Evolutionary conservation across 2,113 vertebrate species (phyloP), one percentile per base, ranked within the genome.

Genomic region (Mystacornis crossleyi): DNA sequence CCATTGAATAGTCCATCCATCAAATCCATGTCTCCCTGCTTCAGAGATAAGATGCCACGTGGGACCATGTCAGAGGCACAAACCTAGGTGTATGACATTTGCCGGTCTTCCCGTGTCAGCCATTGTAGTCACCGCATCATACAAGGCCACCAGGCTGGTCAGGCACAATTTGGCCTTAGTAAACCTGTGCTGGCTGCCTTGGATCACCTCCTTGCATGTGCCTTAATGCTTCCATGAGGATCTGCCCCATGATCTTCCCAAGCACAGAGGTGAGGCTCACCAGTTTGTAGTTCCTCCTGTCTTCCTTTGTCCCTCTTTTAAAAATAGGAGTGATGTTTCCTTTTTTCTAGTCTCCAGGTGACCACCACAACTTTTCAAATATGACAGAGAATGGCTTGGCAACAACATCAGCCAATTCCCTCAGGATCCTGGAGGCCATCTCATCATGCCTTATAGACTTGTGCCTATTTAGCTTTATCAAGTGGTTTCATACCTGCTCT

Each of bases 141-240:
- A 50, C 17, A 55, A 8, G 17, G 31, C 25, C 66, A 48, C 14
- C 42, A 55, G 29, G 17, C 1, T 20, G 13, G 24, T 34, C 34
- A 26, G 57, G 20, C 14, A 48, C 8, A 34, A 31, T 26, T 9
- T 55, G 9, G 42, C 42, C 34, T 42, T 3, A 31, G 29, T 12
- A 40, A 25, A 47, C 6, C 24, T 0, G 0, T 18, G n/a, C 24
- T 40, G 65, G 29, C 24, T 62, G 48, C 29, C n/a, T 70, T 40
- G 55, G 10, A 34, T 31, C 4, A 17, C 7, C 13, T 54, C 48
- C 18, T 18, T 69, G 8, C 28, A 23, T 38, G 18, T 53, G 47
- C 14, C 23, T 47, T 71, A n/a, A 47, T 10, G 16, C 29, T 62
- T 64, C 19, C 13, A 14, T 12, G 13, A 40, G 13, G n/a, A 47